Evolutionary conservation across 2,113 vertebrate species (phyloP).

Genomic region (Herpetotheres cachinnans): DNA sequence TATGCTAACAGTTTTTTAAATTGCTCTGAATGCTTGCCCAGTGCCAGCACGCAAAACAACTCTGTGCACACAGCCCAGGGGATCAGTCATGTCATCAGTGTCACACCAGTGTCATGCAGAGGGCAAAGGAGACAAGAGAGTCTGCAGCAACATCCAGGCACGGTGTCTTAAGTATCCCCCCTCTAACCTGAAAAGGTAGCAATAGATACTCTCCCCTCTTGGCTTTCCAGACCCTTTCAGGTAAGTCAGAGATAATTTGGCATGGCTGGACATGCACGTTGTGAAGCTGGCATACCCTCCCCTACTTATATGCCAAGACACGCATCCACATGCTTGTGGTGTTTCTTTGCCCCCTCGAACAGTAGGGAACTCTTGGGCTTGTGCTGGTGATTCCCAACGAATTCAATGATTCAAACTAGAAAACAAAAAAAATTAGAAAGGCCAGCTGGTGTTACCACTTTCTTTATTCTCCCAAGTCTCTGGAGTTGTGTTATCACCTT

Average conservation of each 20-base stretch:
- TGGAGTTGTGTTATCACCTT: not conserved
- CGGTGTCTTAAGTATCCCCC: not conserved
- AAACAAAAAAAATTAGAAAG: not conserved
- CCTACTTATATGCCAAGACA: not conserved
- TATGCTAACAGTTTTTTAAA: not conserved
- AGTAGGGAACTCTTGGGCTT: not conserved
- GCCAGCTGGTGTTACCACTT: rapidly evolving
- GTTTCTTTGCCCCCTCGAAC: not conserved
- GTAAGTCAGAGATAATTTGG: not conserved
- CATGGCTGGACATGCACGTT: not conserved
- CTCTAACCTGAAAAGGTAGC: not conserved
- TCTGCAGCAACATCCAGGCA: not conserved
- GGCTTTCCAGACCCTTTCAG: not conserved
- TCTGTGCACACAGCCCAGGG: not conserved
- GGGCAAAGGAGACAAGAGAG: not conserved
- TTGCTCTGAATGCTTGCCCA: not conserved
- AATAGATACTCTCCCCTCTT: not conserved
- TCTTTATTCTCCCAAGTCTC: not conserved
- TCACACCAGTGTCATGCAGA: not conserved
- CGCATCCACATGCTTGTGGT: not conserved
- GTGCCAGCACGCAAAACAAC: not conserved
- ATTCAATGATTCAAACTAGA: not conserved
- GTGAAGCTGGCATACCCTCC: not conserved
- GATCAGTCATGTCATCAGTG: not conserved
- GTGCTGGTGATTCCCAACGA: not conserved